Conservation (phyloP, 2,888 invertebrate species). For the Timema podura region DNA sequence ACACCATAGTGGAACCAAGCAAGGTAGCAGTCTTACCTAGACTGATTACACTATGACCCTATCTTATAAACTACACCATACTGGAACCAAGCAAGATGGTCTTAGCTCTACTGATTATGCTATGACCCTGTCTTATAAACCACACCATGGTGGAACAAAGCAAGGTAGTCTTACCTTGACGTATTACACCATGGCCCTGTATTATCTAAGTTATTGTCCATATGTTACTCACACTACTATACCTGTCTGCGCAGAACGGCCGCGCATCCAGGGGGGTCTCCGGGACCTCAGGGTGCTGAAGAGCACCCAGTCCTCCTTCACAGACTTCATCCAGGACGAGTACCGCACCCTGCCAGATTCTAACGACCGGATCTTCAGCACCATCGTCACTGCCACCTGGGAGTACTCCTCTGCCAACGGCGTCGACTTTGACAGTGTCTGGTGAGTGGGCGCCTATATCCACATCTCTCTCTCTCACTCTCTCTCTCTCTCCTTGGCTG, state of each 20-base stretch:
- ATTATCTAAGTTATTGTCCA: too few species aligned
- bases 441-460: conserved; percentile 44
- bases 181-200: too few species aligned
- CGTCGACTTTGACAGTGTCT: conserved; percentile 65
- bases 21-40: too few species aligned
- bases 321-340: conserved; percentile 74
- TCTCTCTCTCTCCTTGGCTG: not conserved
- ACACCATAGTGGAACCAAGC: too few species aligned
- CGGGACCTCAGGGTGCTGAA: conserved; percentile 69
- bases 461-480: not conserved
- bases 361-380: conserved; percentile 73
- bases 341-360: conserved; percentile 71
- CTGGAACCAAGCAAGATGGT: too few species aligned
- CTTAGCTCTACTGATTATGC: too few species aligned
- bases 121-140: too few species aligned
- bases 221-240: not conserved
- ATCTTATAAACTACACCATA: too few species aligned
- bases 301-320: conserved; percentile 77
- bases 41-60: too few species aligned
- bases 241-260: conserved; percentile 45
- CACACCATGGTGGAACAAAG: too few species aligned
- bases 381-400: conserved; percentile 71
- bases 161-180: too few species aligned
- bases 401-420: conserved; percentile 60
- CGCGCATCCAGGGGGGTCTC: conserved; percentile 63